phyloP scores from a whole-genome alignment of 1,140 invertebrate genomes.

The Drosophila arawakana region DNA sequence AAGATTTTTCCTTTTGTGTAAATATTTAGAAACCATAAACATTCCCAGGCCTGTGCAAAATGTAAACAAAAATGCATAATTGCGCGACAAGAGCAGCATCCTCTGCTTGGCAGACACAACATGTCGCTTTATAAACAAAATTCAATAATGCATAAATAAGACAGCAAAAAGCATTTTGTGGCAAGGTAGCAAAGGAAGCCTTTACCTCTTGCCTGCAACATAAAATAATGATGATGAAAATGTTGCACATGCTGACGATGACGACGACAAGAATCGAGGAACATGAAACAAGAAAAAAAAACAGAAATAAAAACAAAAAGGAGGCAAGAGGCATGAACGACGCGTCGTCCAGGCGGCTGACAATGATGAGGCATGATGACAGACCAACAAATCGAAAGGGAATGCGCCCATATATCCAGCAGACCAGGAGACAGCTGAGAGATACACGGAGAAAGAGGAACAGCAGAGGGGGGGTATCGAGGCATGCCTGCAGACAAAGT shows the following conservation, averaged over 20 bases:
- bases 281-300: neutral
- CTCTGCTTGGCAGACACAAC: conserved; percentile 26
- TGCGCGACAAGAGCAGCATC: conserved; percentile 43
- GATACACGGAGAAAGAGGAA: neutral
- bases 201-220: conserved; percentile 57
- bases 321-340: conserved; percentile 30
- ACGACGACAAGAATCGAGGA: conserved; percentile 22
- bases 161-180: conserved; percentile 22
- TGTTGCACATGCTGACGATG: conserved; percentile 74
- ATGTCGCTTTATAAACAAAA: conserved; percentile 77
- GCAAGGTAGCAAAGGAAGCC: conserved; percentile 40
- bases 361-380: conserved; percentile 82
- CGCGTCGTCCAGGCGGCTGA: conserved; percentile 51
- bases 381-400: conserved; percentile 80
- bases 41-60: conserved; percentile 59
- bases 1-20: conserved; percentile 18
- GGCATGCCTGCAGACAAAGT: conserved; percentile 67
- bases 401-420: conserved; percentile 52
- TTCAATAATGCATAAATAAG: conserved; percentile 78
- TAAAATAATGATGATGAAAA: conserved; percentile 83
- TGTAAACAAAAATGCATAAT: conserved; percentile 46
- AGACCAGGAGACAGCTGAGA: conserved; percentile 11
- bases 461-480: conserved; percentile 6
- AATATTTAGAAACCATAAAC: conserved; percentile 63
- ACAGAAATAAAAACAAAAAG: neutral